A percentile compares a stretch with the other conserved stretches of the same genome.
phyloP scores from a whole-genome alignment of 2,797 vertebrate species.

The Urosaurus nigricauda region DNA sequence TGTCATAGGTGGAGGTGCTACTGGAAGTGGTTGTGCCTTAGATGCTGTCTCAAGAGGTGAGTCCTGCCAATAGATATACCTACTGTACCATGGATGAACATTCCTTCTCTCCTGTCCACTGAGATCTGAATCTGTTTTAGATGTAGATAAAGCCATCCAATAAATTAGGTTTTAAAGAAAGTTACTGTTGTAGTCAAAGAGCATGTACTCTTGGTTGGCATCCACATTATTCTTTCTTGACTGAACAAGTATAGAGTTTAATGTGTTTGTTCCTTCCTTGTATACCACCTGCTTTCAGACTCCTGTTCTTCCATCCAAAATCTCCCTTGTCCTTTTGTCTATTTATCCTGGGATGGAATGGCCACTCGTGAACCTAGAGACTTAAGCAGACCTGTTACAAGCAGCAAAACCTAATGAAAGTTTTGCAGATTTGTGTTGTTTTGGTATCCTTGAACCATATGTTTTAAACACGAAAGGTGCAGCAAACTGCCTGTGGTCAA shows the following conservation, averaged over 20 bases:
- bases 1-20: slow-evolving; percentile 94
- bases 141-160: not conserved
- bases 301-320: not conserved
- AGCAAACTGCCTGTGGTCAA: not conserved
- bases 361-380: not conserved
- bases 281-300: too few relatives aligned
- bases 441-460: not conserved
- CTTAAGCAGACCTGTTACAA: not conserved
- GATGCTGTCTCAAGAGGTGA: slow-evolving; percentile 94
- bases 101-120: not conserved
- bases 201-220: not conserved
- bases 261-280: not conserved
- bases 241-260: not conserved
- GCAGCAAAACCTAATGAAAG: not conserved
- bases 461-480: not conserved
- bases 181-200: not conserved
- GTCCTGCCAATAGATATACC: not conserved
- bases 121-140: not conserved
- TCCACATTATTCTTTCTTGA: not conserved
- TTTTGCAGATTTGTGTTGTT: not conserved
- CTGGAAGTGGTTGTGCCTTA: slow-evolving; percentile 94
- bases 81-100: rapidly evolving
- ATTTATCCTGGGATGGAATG: not conserved
- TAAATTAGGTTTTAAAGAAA: not conserved
- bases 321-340: not conserved